Evolutionary conservation across 2,888 invertebrate genomes (phyloP), one percentile per base, ranked within the genome.

Genomic region (Chirona hameri): DNA sequence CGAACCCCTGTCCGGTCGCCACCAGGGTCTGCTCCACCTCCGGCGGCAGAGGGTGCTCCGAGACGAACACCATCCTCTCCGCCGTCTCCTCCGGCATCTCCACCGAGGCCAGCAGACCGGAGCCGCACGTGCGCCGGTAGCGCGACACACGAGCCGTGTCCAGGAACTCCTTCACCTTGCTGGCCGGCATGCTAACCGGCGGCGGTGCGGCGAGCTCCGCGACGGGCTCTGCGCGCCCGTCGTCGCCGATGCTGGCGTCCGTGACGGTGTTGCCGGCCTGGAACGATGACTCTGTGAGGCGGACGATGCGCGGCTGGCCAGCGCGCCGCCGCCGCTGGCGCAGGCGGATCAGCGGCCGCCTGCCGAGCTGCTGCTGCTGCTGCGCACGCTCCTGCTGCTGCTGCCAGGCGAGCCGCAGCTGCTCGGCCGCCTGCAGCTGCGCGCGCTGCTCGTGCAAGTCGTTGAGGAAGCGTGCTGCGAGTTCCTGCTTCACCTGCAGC

Each of bases 91-190:
- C 14, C 14, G 24, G 31, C 39, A 46, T 24, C 46, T 76, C 46
- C 39, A 31, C 46, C 9, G 76, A 21, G 0, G 76, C 24, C 76
- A 76, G 46, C 76, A 76, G 76, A 24, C 76, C 76, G 5, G 39
- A 46, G 21, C 18, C 15, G 46, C 76, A 76, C 24, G 46, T 76
- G 39, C 76, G 39, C 46, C 24, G 21, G 76, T 46, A 76, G 24
- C 76, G 46, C 46, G 76, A 76, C 24, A 76, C 76, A 9, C 76
- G 76, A 0, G 76, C 76, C 21, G 76, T 1, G 76, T 76, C 76
- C 21, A 76, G 76, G 31, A 76, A 76, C 76, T 76, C 76, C 76
- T 76, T 76, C 76, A 76, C 39, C 39, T 46, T 39, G 46, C 4
- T 21, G 46, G 76, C 39, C 39, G 76, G 24, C 76, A 76, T 46